Conservation (phyloP, 2,797 vertebrate genomes). For the Pachyuromys duprasi region DNA sequence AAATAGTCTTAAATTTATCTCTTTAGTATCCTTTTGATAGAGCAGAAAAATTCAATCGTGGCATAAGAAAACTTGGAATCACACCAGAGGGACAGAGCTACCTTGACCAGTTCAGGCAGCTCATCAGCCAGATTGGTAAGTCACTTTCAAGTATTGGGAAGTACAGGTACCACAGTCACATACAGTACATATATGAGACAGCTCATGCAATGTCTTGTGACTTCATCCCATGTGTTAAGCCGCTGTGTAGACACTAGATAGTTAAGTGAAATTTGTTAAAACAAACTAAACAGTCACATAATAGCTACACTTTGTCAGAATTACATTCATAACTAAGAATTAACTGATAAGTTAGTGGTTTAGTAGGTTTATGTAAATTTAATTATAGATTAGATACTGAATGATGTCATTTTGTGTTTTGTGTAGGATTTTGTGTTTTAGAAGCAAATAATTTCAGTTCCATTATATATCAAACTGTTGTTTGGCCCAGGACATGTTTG, state of each 20-base stretch:
- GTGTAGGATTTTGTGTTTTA: not conserved
- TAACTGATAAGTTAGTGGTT: not conserved
- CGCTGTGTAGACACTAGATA: slow-evolving; percentile 23
- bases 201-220: not conserved
- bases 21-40: slow-evolving; percentile 97
- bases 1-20: slow-evolving; percentile 70
- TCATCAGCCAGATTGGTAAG: slow-evolving; percentile 99
- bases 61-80: slow-evolving; percentile 98
- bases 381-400: slow-evolving; percentile 8
- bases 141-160: slow-evolving; percentile 41
- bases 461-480: too few species aligned
- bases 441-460: too few species aligned
- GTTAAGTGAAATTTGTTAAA: not conserved
- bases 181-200: not conserved
- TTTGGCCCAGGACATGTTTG: too few species aligned
- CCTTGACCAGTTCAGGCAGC: slow-evolving; percentile 98
- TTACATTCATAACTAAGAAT: slow-evolving; percentile 8
- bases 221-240: not conserved
- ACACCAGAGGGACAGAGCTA: slow-evolving; percentile 99
- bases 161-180: not conserved
- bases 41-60: slow-evolving; percentile 99
- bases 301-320: not conserved
- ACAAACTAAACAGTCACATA: slow-evolving; percentile 27
- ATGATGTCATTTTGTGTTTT: slow-evolving; percentile 27
- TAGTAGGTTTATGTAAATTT: not conserved